Evolutionary conservation across 2,888 invertebrate species (phyloP).

Genomic region (Andrena bucephala): DNA sequence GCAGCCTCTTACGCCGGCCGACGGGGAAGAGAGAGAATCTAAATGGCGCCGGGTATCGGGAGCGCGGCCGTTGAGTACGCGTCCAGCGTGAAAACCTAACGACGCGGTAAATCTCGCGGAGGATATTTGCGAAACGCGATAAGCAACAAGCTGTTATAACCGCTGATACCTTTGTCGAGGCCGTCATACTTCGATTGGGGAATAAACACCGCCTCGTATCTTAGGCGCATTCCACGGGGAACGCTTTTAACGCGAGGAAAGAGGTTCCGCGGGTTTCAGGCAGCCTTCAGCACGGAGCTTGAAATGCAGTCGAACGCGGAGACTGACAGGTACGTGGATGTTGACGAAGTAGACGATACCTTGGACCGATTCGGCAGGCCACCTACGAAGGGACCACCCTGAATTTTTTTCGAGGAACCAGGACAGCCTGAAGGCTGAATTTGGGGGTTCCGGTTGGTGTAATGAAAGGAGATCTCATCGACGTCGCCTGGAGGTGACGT

Average conservation of each 20-base stretch:
- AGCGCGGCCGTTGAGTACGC: constrained; percentile 14
- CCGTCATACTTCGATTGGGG: neutral
- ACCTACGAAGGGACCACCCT: constrained; percentile 60
- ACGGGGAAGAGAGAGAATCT: constrained; percentile 28
- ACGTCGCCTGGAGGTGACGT: constrained; percentile 32
- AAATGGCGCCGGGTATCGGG: constrained; percentile 37
- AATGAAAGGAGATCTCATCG: constrained; percentile 50
- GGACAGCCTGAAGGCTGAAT: constrained; percentile 34
- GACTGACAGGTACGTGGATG: too few relatives aligned
- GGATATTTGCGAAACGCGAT: constrained; percentile 53
- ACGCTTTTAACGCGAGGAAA: constrained; percentile 14
- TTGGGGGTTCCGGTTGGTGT: constrained; percentile 52
- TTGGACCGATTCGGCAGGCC: constrained; percentile 11
- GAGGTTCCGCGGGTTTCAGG: neutral
- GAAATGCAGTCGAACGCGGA: too few relatives aligned
- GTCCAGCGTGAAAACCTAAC: constrained; percentile 30
- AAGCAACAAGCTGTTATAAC: constrained; percentile 27
- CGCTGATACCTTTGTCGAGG: constrained; percentile 45
- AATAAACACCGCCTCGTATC: constrained; percentile 18
- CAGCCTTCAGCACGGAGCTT: neutral
- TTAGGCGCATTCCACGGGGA: constrained; percentile 10
- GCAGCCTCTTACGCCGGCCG: constrained; percentile 21
- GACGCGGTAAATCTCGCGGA: constrained; percentile 45
- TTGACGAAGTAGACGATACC: neutral
- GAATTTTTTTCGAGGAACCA: constrained; percentile 51